Base-by-base conservation (phyloP, 2,113 vertebrate genomes). In the Oryctolagus cuniculus region DNA sequence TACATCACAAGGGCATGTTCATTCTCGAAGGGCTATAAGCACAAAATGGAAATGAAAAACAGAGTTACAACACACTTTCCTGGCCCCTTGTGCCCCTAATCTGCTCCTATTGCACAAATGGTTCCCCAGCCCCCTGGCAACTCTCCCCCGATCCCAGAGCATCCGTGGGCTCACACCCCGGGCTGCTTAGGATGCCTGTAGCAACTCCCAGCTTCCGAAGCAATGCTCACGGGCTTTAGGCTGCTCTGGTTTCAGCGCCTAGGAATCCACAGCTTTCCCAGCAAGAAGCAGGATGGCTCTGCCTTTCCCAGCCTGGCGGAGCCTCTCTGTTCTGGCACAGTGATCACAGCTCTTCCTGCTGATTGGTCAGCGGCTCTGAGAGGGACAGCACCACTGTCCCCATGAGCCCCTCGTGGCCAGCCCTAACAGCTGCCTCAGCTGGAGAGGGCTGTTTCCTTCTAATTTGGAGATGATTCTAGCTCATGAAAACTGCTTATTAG, bases 401-500 rank as follows among this genome's bases (percentile, higher is more conserved):
- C 77, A 49, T 11, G 74, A 75, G 95, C 90, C 69, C 73, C 74
- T 63, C 8, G 0, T 13, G 63, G 91, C 73, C 95, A 96, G 87
- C 73, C 85, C 87, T 53, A 36, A 95, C 96, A 97, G 96, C 93
- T 95, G 96, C 82, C 87, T 97, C 87, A 67, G 90, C 87, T 86
- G 85, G 87, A 49, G 25, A 88, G 69, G 80, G 27, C 87, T 67
- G 85, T 61, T 93, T 74, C 92, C 36, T 89, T 96, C 84, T 94
- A 90, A 97, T 94, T 88, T 94, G 86, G 82, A 91, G 49, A 93
- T 74, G 70, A 96, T 89, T 92, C 90, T 74, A 96, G 82, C 79
- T 94, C 58, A 78, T 89, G 79, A 92, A 96, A 93, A 64, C 85
- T 95, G 90, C 94, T 96, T 96, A 96, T 96, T 95, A 97, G 93